These are phyloP conservation scores for Cantharis rustica DNA, from an alignment of 2,888 invertebrate species.

Conservation along the genomic window DNA sequence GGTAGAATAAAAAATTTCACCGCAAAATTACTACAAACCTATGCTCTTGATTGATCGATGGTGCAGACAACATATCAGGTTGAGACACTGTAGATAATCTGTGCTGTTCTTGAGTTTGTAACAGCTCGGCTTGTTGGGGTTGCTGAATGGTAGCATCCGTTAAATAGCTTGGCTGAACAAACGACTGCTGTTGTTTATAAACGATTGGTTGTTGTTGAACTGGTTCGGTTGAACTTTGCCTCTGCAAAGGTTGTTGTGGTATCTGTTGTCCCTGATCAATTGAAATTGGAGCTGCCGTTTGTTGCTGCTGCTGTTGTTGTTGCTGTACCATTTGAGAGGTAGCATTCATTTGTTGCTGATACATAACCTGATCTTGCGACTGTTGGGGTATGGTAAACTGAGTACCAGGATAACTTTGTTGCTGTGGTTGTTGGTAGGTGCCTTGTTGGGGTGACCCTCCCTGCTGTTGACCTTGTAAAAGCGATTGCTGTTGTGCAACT, in stretches of 20 bases:
- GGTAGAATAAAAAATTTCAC: not conserved
- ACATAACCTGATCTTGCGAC: constrained; percentile 3
- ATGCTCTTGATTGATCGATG: constrained; percentile 36
- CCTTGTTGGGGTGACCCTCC: not conserved
- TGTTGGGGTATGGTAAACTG: constrained; percentile 15
- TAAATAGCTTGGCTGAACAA: constrained; percentile 34
- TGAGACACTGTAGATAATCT: constrained; percentile 52
- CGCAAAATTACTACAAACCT: constrained; percentile 4
- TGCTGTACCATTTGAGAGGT: not conserved
- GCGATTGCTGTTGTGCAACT: constrained; percentile 2
- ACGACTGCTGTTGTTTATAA: constrained; percentile 51
- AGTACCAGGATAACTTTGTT: constrained; percentile 11
- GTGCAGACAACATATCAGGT: constrained; percentile 47
- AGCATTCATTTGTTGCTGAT: constrained; percentile 3
- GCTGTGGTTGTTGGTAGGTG: constrained; percentile 13
- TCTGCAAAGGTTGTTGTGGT: constrained; percentile 53
- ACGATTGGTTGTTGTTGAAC: constrained; percentile 44
- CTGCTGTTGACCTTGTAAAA: constrained; percentile 8
- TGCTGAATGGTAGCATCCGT: constrained; percentile 34
- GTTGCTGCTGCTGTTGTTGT: constrained; percentile 20
- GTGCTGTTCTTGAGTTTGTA: constrained; percentile 47
- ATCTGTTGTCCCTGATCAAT: constrained; percentile 51
- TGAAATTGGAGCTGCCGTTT: constrained; percentile 31
- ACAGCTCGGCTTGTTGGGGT: constrained; percentile 47
- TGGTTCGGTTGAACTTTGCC: constrained; percentile 34